Conservation (phyloP, 2,113 vertebrate genomes). For the Otocyon megalotis region DNA sequence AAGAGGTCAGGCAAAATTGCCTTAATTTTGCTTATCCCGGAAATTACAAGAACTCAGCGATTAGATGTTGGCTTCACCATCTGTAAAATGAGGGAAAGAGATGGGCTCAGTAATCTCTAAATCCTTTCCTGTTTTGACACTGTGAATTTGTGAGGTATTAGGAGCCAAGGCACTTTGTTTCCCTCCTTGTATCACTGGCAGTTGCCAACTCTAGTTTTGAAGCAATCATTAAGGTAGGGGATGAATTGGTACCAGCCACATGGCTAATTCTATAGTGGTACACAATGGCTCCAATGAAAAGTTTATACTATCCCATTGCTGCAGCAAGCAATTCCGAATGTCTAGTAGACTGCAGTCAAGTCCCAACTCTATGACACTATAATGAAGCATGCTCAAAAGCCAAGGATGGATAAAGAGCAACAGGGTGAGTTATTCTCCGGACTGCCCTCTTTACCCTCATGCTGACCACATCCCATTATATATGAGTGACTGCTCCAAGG, state of each 20-base stretch:
- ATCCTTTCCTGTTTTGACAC: conserved; percentile 28
- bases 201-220: conserved; percentile 20
- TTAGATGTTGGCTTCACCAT: conserved; percentile 45
- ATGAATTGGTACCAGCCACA: background rate
- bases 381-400: background rate
- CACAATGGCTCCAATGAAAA: background rate
- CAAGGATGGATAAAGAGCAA: background rate
- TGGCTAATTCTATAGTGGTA: background rate
- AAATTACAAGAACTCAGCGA: conserved; percentile 64
- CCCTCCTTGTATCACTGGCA: background rate
- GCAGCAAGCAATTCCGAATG: conserved; percentile 38
- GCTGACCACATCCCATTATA: background rate
- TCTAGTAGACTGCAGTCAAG: background rate
- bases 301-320: background rate
- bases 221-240: conserved; percentile 5
- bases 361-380: background rate
- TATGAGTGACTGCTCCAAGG: background rate
- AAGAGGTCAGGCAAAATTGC: conserved; percentile 66
- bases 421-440: background rate
- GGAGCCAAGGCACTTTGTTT: conserved; percentile 34
- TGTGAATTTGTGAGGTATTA: conserved; percentile 31
- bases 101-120: background rate
- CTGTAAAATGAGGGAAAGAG: conserved; percentile 38
- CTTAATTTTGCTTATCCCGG: conserved; percentile 67
- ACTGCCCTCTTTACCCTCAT: background rate